phyloP scores from a whole-genome alignment of 2,113 vertebrate species.

The Oceanodroma tethys region DNA sequence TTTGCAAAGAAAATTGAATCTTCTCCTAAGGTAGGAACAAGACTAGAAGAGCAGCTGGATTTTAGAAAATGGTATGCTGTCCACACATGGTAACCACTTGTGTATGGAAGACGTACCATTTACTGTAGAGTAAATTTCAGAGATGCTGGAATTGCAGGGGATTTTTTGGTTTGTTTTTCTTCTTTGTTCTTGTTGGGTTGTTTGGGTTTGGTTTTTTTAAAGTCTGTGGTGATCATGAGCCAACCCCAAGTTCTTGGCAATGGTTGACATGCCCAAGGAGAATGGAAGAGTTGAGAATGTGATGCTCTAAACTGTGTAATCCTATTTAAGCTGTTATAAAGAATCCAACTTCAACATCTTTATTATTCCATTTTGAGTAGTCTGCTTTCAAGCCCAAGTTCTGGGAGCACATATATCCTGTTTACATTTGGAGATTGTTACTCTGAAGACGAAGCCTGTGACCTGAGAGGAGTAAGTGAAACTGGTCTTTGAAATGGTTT shows the following conservation, averaged over 20 bases:
- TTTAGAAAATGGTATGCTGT: neutral
- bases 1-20: neutral
- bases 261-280: neutral
- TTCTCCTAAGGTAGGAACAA: neutral
- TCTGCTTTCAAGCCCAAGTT: neutral
- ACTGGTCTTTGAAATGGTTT: neutral
- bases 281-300: neutral
- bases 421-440: neutral
- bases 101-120: neutral
- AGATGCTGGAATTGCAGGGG: neutral
- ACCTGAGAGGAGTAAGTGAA: neutral
- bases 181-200: neutral
- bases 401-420: neutral
- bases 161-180: neutral
- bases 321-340: neutral
- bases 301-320: neutral
- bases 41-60: neutral
- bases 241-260: neutral
- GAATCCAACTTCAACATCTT: neutral
- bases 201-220: neutral
- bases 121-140: neutral
- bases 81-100: neutral
- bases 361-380: neutral
- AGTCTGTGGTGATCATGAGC: neutral
- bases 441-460: fast-evolving